Evolutionary conservation across 92 coral and sea anemone species (phyloP).

Genomic region (Heteractis magnifica): DNA sequence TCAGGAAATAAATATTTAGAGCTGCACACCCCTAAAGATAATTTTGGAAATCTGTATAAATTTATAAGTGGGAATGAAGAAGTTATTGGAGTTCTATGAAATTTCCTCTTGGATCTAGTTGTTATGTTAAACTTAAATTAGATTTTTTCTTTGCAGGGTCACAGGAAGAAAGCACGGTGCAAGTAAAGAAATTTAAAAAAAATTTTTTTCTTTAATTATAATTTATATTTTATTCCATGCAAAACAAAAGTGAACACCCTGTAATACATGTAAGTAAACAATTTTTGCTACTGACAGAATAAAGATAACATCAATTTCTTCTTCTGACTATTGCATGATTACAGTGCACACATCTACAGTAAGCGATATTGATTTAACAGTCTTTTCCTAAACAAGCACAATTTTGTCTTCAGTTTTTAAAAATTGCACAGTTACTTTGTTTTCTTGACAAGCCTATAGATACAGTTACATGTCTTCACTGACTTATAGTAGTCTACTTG

Average conservation of each 20-base stretch:
- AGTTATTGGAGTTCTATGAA: background rate
- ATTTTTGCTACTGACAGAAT: background rate
- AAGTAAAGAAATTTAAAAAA: background rate
- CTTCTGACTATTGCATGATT: too few relatives aligned
- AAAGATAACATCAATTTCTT: background rate
- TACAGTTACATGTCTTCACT: background rate
- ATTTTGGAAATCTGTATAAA: too few relatives aligned
- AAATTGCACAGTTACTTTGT: background rate
- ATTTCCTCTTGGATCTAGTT: background rate
- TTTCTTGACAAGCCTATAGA: background rate
- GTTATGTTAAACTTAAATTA: too few relatives aligned
- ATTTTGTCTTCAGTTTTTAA: background rate
- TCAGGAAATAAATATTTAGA: too few relatives aligned
- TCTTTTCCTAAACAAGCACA: background rate
- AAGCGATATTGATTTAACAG: too few relatives aligned
- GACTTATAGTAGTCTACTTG: background rate
- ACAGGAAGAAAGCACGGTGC: conserved; percentile 10
- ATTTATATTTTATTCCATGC: background rate
- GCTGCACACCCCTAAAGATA: too few relatives aligned
- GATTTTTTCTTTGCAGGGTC: conserved; percentile 12
- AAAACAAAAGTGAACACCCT: background rate
- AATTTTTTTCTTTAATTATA: background rate
- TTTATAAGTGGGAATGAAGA: too few relatives aligned
- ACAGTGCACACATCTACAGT: too few relatives aligned
- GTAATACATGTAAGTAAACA: background rate